Percentiles rank a stretch among this genome's conserved stretches.
Evolutionary conservation across 2,113 vertebrate species (phyloP).

Genomic region (Chlorodrepanis virens): DNA sequence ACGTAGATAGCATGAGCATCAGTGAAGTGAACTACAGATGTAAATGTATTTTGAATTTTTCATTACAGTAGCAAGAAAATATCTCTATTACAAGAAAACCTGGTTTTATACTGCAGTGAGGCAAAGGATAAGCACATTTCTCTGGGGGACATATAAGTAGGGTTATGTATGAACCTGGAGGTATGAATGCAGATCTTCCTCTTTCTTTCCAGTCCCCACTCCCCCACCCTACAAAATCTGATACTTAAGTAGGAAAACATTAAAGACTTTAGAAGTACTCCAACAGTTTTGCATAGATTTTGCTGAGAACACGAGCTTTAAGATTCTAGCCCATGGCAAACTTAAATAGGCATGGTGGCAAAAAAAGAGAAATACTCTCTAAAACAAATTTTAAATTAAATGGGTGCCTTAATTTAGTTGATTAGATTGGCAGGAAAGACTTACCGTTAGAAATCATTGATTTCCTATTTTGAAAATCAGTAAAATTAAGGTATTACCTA

Average conservation of each 20-base stretch:
- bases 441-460: not conserved
- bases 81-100: not conserved
- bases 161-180: not conserved
- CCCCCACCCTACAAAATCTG: not conserved
- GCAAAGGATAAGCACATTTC: not conserved
- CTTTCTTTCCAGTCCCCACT: not conserved
- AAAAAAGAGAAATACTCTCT: not conserved
- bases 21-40: not conserved
- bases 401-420: not conserved
- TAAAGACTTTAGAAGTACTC: not conserved
- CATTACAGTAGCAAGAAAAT: not conserved
- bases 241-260: not conserved
- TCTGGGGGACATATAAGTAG: not conserved
- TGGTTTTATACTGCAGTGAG: not conserved
- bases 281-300: not conserved
- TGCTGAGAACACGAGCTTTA: not conserved
- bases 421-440: not conserved
- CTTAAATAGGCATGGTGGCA: not conserved
- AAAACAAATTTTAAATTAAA: conserved; percentile 11
- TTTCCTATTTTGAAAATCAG: not conserved
- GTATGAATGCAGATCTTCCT: not conserved
- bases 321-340: not conserved
- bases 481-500: not conserved
- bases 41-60: not conserved
- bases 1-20: not conserved